A percentile compares a stretch with the other conserved stretches of the same genome.
These are phyloP conservation scores for Cyclopterus lumpus DNA, from an alignment of 2,797 vertebrate species.

Conservation along the genomic window DNA sequence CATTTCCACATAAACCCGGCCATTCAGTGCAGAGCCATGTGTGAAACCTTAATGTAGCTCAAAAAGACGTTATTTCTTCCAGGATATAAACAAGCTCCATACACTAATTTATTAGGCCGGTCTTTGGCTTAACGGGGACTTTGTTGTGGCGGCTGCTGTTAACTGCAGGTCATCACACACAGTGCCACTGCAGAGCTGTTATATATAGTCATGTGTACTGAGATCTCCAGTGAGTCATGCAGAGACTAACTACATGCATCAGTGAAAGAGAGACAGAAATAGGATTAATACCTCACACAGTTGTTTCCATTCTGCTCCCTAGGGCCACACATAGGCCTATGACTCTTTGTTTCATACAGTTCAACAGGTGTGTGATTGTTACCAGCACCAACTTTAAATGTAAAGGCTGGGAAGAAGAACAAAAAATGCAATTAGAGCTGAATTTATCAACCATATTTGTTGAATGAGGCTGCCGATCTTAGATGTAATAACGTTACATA, in stretches of 20 bases:
- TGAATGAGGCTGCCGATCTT: neutral
- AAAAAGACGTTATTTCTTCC: neutral
- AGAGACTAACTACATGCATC: slow-evolving; percentile 40
- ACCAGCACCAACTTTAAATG: neutral
- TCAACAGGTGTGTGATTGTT: neutral
- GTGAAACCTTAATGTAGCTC: neutral
- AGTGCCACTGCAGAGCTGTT: slow-evolving; percentile 31
- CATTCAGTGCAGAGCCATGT: neutral
- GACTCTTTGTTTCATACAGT: neutral
- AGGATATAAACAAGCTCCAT: neutral
- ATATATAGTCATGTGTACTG: slow-evolving; percentile 41
- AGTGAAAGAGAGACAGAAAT: slow-evolving; percentile 39
- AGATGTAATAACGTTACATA: neutral
- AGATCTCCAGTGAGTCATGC: slow-evolving; percentile 46
- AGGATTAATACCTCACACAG: slow-evolving; percentile 24
- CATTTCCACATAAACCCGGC: slow-evolving; percentile 40
- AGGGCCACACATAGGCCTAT: neutral
- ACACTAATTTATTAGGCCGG: neutral
- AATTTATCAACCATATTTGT: neutral
- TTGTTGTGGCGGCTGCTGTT: slow-evolving; percentile 15
- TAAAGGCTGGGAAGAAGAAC: neutral
- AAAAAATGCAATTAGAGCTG: neutral
- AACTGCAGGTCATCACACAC: slow-evolving; percentile 13
- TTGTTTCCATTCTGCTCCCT: slow-evolving; percentile 15
- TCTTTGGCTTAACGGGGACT: neutral